Conservation (phyloP, 1,140 invertebrate species). For the Euglossa dilemma region DNA sequence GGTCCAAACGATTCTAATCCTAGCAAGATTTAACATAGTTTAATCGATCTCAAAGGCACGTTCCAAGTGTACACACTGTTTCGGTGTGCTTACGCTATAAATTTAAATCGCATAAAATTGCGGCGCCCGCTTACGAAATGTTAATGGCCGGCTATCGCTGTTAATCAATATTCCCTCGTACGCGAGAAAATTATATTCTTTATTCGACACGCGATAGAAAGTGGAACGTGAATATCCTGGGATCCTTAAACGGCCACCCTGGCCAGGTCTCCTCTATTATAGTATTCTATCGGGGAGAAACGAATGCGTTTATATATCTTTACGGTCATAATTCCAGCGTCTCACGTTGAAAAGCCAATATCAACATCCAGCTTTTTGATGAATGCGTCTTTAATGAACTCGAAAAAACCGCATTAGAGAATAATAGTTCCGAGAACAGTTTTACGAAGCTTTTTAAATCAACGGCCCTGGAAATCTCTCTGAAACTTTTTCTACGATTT, state of each 20-base stretch:
- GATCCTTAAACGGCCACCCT: background rate
- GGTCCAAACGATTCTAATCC: slow-evolving; percentile 34
- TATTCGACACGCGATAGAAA: background rate
- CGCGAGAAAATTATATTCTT: background rate
- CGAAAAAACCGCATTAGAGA: background rate
- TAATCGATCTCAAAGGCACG: slow-evolving; percentile 34
- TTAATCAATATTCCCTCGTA: background rate
- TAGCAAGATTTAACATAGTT: background rate
- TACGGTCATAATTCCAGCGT: slow-evolving; percentile 7
- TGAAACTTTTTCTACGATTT: background rate
- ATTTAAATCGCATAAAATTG: background rate
- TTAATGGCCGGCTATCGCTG: background rate
- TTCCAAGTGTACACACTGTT: background rate
- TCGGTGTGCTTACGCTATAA: background rate
- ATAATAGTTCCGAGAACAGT: background rate
- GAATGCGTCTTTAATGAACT: background rate
- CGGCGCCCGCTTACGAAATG: background rate
- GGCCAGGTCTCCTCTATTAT: background rate
- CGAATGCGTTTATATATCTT: background rate
- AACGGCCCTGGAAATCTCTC: background rate
- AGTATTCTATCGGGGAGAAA: background rate
- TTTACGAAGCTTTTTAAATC: background rate
- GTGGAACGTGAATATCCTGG: background rate
- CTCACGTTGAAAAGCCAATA: background rate
- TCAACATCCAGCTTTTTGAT: background rate